A percentile compares a stretch with the other conserved stretches of the same genome.
These are phyloP conservation scores for Gouania willdenowi DNA, from an alignment of 2,797 vertebrate genomes.

Conservation along the genomic window DNA sequence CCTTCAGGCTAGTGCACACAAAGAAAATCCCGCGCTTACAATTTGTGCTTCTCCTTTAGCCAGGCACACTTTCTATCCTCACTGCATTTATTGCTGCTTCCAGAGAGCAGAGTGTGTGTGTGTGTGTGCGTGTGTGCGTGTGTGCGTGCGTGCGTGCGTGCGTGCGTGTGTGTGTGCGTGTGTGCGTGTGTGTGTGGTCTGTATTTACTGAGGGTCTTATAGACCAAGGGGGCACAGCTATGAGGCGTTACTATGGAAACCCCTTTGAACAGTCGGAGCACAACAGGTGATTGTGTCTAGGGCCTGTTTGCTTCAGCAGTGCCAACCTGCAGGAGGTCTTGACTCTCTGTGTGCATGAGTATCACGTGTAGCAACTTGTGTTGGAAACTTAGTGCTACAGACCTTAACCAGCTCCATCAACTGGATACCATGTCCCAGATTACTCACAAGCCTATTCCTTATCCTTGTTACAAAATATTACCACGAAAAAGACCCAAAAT, in stretches of 20 bases:
- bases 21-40: conserved; percentile 58
- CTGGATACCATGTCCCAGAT: conserved; percentile 44
- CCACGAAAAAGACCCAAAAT: too few relatives aligned
- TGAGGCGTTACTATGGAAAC: conserved; percentile 76
- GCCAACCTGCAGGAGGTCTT: conserved; percentile 51
- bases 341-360: conserved; percentile 10
- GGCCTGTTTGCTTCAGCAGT: conserved; percentile 51
- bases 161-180: conserved; percentile 29
- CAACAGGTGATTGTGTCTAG: conserved; percentile 79
- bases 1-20: conserved; percentile 64
- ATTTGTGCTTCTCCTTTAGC: conserved; percentile 55
- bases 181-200: conserved; percentile 39
- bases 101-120: conserved; percentile 27
- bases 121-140: conserved; percentile 11
- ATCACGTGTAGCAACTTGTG: conserved; percentile 9
- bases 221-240: conserved; percentile 59
- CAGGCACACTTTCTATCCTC: conserved; percentile 69
- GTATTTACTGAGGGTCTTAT: conserved; percentile 70
- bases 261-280: conserved; percentile 67
- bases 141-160: conserved; percentile 27
- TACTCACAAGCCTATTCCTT: too few relatives aligned
- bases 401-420: conserved; percentile 62
- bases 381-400: conserved; percentile 23
- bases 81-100: conserved; percentile 55
- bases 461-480: too few relatives aligned